Evolutionary conservation across 2,888 invertebrate genomes (phyloP).

Genomic region (Rhyacophila evoluta): DNA sequence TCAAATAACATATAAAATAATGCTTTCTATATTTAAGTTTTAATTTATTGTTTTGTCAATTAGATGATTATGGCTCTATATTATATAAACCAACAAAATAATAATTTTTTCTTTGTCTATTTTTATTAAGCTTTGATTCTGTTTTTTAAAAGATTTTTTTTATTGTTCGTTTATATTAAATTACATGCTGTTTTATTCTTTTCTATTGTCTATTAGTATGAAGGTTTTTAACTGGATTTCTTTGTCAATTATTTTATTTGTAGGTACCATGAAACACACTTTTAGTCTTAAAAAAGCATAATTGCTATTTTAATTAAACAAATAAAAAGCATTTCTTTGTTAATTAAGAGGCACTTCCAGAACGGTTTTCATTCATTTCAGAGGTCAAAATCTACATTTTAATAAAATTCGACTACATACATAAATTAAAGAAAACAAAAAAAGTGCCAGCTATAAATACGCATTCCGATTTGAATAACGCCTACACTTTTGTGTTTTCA

Average conservation of each 20-base stretch:
- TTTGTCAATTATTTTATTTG: slow-evolving; percentile 12
- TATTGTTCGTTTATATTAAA: no score
- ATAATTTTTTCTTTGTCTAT: no score
- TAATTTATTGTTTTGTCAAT: no score
- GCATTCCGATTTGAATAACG: slow-evolving; percentile 20
- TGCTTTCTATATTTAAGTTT: no score
- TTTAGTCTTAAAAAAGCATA: neutral
- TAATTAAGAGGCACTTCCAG: slow-evolving; percentile 23
- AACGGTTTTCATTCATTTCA: slow-evolving; percentile 6
- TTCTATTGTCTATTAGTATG: no score
- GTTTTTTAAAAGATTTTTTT: no score
- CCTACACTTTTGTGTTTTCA: slow-evolving; percentile 1
- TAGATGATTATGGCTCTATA: no score
- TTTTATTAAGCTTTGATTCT: no score
- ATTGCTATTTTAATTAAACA: slow-evolving; percentile 11
- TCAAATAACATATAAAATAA: no score
- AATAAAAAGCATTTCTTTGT: slow-evolving; percentile 19
- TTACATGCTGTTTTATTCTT: no score
- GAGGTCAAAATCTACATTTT: slow-evolving; percentile 31
- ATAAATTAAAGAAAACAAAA: slow-evolving; percentile 29
- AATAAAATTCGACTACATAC: slow-evolving; percentile 31
- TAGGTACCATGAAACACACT: neutral
- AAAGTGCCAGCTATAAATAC: neutral
- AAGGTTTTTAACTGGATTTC: neutral
- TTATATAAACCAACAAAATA: no score